Conservation (phyloP, 1,140 invertebrate genomes). For the Teleopsis dalmanni region DNA sequence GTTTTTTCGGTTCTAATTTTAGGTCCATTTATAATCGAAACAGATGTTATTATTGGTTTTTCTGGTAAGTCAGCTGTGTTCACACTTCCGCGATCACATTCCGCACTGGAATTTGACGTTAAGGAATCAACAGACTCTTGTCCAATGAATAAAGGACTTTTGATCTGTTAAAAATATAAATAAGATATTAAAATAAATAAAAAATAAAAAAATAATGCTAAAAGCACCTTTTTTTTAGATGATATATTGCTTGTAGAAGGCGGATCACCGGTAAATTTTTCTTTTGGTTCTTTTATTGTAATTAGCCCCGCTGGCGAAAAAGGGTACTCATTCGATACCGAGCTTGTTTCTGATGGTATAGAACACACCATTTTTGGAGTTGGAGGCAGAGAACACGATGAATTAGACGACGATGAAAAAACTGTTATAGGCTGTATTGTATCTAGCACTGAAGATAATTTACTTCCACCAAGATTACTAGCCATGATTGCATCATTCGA, state of each 20-base stretch:
- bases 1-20: no score
- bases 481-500: not conserved
- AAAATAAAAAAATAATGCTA: no score
- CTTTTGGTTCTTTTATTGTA: no score
- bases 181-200: no score
- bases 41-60: not conserved
- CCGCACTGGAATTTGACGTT: not conserved
- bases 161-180: not conserved
- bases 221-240: no score
- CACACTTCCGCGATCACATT: not conserved
- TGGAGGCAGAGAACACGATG: constrained; percentile 33
- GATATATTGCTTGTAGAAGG: no score
- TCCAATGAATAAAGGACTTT: not conserved
- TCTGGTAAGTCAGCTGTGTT: not conserved
- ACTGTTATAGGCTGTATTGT: constrained; percentile 19
- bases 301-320: no score
- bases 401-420: constrained; percentile 38
- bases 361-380: constrained; percentile 25
- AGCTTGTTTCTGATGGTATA: no score
- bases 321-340: no score
- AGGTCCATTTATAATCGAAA: no score
- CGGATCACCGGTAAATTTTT: no score
- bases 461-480: not conserved
- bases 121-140: constrained; percentile 1
- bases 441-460: not conserved